Evolutionary conservation across 2,888 invertebrate genomes (phyloP), one percentile per base, ranked within the genome.

Genomic region (Tenthredo mesomela): DNA sequence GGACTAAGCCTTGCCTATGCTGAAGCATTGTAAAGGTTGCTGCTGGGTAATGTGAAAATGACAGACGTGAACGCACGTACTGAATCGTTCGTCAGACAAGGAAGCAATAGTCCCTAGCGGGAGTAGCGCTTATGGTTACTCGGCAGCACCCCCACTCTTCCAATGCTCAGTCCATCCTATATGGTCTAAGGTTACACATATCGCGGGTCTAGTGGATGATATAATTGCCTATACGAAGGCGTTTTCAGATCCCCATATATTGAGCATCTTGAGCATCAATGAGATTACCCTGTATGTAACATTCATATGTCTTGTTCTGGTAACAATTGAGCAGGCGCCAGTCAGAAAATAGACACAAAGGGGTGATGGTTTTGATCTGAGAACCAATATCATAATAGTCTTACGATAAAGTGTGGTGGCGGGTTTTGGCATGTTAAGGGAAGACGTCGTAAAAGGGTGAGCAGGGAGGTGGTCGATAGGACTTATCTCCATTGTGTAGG

Each of bases 401-500:
- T 47, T 67, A 47, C 15, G 67, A 82, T 47, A 70, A 82, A 65
- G 40, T 67, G 67, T 82, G 70, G 18, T 37, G 10, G n/a, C 33
- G 65, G 67, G 21, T 50, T 61, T 61, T 80, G 40, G 61, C 61
- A 40, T 80, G 40, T 80, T 61, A 61, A 37, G 40, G 61, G 21
- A 80, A 40, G 61, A 61, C n/a, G 61, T 50, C n/a, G 25, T 18
- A 29, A n/a, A n/a, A 58, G 54, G 54, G 10, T 61, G 58, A 1
- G 40, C 40, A 15, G 33, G 84, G n/a, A 77, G 33, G 15, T n/a
- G 61, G 43, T 21, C 54, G 84, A 70, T 84, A 84, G 84, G 82
- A 84, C 82, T 84, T 84, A 70, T 70, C 82, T 67, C 70, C 80
- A 84, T 84, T 84, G 84, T 84, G 84, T 80, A 37, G 82, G 67